Evolutionary conservation across 2,113 vertebrate species (phyloP), one percentile per base, ranked within the genome.

Genomic region (Otis tarda): DNA sequence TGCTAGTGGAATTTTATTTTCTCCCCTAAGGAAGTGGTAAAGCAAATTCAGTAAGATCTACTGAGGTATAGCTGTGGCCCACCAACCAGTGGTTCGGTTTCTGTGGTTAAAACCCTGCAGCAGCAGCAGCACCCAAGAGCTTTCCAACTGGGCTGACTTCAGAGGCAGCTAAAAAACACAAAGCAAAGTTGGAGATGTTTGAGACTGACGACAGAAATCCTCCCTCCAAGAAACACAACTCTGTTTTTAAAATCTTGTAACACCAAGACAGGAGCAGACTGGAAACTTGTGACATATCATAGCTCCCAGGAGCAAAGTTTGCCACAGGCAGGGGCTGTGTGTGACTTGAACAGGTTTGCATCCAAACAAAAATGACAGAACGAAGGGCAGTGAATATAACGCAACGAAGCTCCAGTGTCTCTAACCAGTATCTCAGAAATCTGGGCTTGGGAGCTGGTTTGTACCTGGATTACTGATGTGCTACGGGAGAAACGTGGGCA

Each of bases 401-500:
- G 16, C 57, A 73, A 17, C 31, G 27, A 47, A 55, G 24, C 16
- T 55, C 37, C 47, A 63, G 31, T 6, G 23, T 22, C 50, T 80
- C 45, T 61, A 53, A 53, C 20, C 41, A 50, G 18, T 25, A 79
- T 19, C 23, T 64, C 41, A 41, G 52, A 37, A 68, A 59, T 50
- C 8, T 24, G 47, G 12, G 11, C 21, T 60, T 31, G 65, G 8
- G 9, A 84, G 71, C 9, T 17, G 59, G 16, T 25, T 41, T 76
- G 41, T 70, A 60, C 39, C 45, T 43, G 16, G 35, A 30, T 33
- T 52, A 12, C 39, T 21, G 30, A 35, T 9, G 28, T 2, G 12
- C 39, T 49, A 13, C 0, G 1, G 45, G 25, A 13, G 4, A 52
- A 41, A 65, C 0, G 0, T 17, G 45, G 20, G 30, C 74, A 50